Percentiles rank a stretch among this genome's conserved stretches.
These are phyloP conservation scores for Zaprionus lineosus DNA, from an alignment of 2,888 invertebrate genomes.

Conservation along the genomic window DNA sequence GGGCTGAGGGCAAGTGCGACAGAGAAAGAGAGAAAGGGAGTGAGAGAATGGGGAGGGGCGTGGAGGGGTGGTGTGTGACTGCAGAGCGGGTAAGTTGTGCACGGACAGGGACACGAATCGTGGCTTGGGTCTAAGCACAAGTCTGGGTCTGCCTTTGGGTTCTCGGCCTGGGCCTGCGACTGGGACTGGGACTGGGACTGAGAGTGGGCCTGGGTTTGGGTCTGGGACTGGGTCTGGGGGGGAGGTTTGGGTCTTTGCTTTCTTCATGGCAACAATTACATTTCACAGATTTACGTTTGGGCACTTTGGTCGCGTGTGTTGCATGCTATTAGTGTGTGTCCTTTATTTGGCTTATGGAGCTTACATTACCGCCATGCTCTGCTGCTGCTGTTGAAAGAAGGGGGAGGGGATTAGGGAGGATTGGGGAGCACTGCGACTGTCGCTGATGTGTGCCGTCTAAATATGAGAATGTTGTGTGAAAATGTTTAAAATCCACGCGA, in stretches of 20 bases:
- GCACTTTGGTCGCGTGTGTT: conserved; percentile 71
- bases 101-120: too few species aligned
- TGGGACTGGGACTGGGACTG: too few species aligned
- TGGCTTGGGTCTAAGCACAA: too few species aligned
- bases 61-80: too few species aligned
- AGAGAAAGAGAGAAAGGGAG: too few species aligned
- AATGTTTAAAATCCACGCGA: conserved; percentile 79
- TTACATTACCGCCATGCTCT: conserved; percentile 69
- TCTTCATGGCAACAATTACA: conserved; percentile 79
- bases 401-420: neutral
- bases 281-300: conserved; percentile 76
- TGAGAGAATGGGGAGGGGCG: neutral
- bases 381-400: neutral
- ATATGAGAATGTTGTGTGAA: conserved; percentile 78
- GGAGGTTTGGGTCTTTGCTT: conserved; percentile 15
- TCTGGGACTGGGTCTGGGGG: conserved; percentile 1
- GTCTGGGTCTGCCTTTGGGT: too few species aligned
- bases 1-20: neutral
- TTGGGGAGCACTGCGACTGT: conserved; percentile 36
- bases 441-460: conserved; percentile 76
- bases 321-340: conserved; percentile 73
- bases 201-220: neutral
- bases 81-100: too few species aligned
- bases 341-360: conserved; percentile 77
- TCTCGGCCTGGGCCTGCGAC: too few species aligned